A percentile compares a stretch with the other conserved stretches of the same genome.
phyloP scores from a whole-genome alignment of 2,797 vertebrate species.

The Melanotaenia trifasciata region DNA sequence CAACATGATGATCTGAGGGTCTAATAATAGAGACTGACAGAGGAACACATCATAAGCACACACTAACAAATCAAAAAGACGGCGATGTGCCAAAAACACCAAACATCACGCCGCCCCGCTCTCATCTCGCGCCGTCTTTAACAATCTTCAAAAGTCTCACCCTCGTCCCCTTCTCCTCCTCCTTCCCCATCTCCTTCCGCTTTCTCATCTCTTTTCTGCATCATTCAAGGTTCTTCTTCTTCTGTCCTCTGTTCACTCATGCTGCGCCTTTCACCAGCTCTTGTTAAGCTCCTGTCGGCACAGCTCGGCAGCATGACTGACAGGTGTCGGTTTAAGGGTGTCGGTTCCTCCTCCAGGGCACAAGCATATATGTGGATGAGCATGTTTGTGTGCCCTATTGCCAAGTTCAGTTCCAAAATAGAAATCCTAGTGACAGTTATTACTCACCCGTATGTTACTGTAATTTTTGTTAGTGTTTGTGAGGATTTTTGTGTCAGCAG shows the following conservation, averaged over 20 bases:
- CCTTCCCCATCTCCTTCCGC: slow-evolving; percentile 56
- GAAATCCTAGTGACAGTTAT: slow-evolving; percentile 57
- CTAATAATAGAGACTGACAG: slow-evolving; percentile 81
- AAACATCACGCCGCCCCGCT: slow-evolving; percentile 58
- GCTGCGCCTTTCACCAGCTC: slow-evolving; percentile 40
- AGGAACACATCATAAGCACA: slow-evolving; percentile 80
- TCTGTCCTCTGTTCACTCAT: slow-evolving; percentile 45
- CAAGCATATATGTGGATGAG: slow-evolving; percentile 38
- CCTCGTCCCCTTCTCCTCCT: slow-evolving; percentile 63
- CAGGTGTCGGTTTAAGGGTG: slow-evolving; percentile 77
- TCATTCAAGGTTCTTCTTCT: slow-evolving; percentile 46
- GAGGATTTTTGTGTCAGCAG: slow-evolving; percentile 26
- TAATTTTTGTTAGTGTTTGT: slow-evolving; percentile 24
- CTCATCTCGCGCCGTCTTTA: slow-evolving; percentile 69
- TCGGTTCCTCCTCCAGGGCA: slow-evolving; percentile 59
- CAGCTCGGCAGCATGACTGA: slow-evolving; percentile 73
- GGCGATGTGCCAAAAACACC: slow-evolving; percentile 74
- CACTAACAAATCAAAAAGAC: slow-evolving; percentile 80
- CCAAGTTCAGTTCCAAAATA: slow-evolving; percentile 62
- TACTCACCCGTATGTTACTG: slow-evolving; percentile 32
- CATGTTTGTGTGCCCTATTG: slow-evolving; percentile 31
- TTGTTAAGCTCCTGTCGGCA: slow-evolving; percentile 66
- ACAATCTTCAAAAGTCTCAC: slow-evolving; percentile 77
- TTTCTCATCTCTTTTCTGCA: slow-evolving; percentile 62
- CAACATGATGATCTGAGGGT: slow-evolving; percentile 73